Evolutionary conservation across 1,140 invertebrate genomes (phyloP).

Genomic region (Eurosta solidaginis): DNA sequence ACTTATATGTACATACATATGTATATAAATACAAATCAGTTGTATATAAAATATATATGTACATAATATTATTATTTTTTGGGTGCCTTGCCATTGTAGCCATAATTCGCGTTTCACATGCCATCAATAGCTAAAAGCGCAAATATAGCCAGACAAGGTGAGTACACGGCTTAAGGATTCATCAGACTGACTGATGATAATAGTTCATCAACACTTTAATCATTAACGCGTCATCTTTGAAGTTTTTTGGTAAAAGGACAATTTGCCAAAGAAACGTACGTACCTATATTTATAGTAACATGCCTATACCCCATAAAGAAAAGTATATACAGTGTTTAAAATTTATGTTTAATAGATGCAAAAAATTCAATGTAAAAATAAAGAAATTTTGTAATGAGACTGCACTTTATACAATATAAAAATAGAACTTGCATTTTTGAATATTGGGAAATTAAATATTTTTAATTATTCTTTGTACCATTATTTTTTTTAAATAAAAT

Average conservation of each 20-base stretch:
- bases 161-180: background rate
- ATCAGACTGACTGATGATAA: conserved; percentile 8
- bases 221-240: conserved; percentile 12
- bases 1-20: background rate
- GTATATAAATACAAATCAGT: background rate
- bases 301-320: too few species aligned
- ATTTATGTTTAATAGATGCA: too few species aligned
- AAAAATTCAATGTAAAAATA: too few species aligned
- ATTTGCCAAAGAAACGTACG: background rate
- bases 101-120: conserved; percentile 6
- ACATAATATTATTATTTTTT: background rate
- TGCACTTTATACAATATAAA: too few species aligned
- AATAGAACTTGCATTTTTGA: too few species aligned
- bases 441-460: too few species aligned
- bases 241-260: background rate
- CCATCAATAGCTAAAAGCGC: conserved; percentile 10
- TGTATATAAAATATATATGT: background rate
- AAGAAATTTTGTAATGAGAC: too few species aligned
- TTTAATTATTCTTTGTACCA: too few species aligned
- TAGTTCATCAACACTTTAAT: conserved; percentile 17
- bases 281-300: too few species aligned
- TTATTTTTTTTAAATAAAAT: too few species aligned
- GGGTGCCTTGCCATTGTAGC: background rate
- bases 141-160: background rate
- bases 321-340: too few species aligned